Evolutionary conservation across 2,113 vertebrate genomes (phyloP).

Genomic region (Sorex araneus): DNA sequence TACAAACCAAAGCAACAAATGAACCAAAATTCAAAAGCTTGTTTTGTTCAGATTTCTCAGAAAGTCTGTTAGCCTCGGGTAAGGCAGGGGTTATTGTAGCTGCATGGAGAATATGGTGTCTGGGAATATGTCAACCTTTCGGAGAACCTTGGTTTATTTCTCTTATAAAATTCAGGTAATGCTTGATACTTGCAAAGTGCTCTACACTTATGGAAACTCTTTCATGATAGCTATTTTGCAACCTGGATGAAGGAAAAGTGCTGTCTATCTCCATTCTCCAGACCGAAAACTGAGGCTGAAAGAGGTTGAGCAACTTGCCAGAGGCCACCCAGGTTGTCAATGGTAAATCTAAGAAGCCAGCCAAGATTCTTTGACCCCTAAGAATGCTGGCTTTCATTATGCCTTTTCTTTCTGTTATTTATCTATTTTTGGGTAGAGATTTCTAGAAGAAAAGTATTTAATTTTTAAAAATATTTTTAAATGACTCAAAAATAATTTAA

Average conservation of each 20-base stretch:
- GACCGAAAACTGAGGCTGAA: neutral
- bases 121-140: neutral
- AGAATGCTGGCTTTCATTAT: neutral
- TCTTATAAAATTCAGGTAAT: neutral
- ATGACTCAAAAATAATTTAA: too few relatives aligned
- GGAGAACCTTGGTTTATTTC: neutral
- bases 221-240: neutral
- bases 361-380: neutral
- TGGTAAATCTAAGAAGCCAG: neutral
- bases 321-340: neutral
- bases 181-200: neutral
- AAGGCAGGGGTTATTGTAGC: neutral
- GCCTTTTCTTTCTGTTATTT: neutral
- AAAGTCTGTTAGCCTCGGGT: neutral
- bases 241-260: neutral
- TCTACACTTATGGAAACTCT: neutral
- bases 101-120: neutral
- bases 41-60: conserved; percentile 19
- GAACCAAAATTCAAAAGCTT: neutral
- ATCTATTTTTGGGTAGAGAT: too few relatives aligned
- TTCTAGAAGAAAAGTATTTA: too few relatives aligned
- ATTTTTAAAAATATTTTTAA: too few relatives aligned
- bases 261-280: neutral
- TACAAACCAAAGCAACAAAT: neutral
- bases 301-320: neutral